Conservation (phyloP, 2,797 vertebrate genomes). For the Onychomys arenicola region DNA sequence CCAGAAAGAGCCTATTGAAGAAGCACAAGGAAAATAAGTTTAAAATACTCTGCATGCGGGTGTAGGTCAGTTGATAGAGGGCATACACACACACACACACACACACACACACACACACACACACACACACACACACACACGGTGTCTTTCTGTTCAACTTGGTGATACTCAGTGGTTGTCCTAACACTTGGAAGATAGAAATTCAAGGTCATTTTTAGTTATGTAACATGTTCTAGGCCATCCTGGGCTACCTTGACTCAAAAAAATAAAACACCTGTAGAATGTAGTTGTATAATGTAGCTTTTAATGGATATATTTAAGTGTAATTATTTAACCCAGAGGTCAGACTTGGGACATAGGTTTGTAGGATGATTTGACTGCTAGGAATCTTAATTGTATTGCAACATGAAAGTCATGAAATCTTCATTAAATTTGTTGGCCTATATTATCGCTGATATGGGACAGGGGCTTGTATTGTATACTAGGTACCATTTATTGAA, state of each 20-base stretch:
- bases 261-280: not conserved
- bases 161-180: not conserved
- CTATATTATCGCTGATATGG: not conserved
- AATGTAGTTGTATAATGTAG: not conserved
- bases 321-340: not conserved
- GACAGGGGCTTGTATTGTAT: not conserved
- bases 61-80: not conserved
- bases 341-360: not conserved
- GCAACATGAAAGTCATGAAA: not conserved
- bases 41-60: not conserved
- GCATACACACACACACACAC: not conserved
- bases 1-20: not conserved
- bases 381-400: slow-evolving; percentile 10
- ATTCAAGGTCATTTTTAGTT: not conserved
- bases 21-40: not conserved
- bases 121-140: not conserved
- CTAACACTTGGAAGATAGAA: not conserved
- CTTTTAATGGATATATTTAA: not conserved
- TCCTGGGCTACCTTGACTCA: not conserved
- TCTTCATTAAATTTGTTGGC: not conserved
- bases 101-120: not conserved
- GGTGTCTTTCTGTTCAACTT: not conserved
- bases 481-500: not conserved
- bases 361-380: not conserved
- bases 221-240: not conserved